Percentiles rank a stretch among this genome's conserved stretches.
These are phyloP conservation scores for Chelmon rostratus DNA, from an alignment of 2,797 vertebrate species.

Conservation along the genomic window DNA sequence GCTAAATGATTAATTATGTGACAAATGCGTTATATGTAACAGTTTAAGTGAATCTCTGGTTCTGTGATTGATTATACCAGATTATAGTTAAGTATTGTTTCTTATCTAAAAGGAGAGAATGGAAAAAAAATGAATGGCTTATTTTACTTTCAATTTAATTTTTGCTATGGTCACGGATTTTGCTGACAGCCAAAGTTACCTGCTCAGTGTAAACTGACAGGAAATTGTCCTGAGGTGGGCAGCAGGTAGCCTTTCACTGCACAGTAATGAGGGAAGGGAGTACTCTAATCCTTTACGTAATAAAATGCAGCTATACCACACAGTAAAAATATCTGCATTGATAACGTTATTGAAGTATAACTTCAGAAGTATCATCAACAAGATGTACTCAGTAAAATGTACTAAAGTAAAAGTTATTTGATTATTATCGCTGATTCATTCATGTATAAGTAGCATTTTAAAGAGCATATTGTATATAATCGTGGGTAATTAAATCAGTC, in stretches of 20 bases:
- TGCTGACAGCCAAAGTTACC: neutral
- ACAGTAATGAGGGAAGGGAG: too few species aligned
- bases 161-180: neutral
- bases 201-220: neutral
- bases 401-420: neutral
- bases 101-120: too few species aligned
- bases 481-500: neutral
- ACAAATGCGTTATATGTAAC: neutral
- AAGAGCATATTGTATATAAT: too few species aligned
- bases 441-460: neutral
- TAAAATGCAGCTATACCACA: neutral
- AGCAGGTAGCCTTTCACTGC: neutral
- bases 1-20: conserved; percentile 29
- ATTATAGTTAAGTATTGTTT: too few species aligned
- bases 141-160: neutral
- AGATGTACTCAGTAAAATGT: neutral
- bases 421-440: neutral
- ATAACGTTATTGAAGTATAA: neutral
- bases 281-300: neutral
- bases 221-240: neutral
- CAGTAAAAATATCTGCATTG: neutral
- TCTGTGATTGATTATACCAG: neutral
- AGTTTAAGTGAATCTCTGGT: neutral
- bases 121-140: too few species aligned
- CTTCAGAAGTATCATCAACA: neutral